Percentiles rank a stretch among this genome's conserved stretches.
These are phyloP conservation scores for Oceanodroma tethys DNA, from an alignment of 2,113 vertebrate genomes.

Conservation along the genomic window DNA sequence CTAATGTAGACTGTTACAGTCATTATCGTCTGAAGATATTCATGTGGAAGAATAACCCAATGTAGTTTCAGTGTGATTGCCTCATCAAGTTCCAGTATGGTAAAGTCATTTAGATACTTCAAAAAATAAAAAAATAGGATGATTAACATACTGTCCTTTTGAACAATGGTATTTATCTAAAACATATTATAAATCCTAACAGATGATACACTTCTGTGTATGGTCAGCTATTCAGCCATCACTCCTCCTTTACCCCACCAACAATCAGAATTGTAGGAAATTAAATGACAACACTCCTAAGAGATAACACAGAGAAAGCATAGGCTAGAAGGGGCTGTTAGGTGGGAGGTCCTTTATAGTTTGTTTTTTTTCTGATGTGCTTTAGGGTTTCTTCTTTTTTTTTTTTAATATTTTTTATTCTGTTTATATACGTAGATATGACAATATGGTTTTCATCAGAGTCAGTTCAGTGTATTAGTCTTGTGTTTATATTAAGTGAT, in stretches of 20 bases:
- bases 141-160: not conserved
- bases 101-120: not conserved
- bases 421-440: not conserved
- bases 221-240: not conserved
- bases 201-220: not conserved
- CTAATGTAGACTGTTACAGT: not conserved
- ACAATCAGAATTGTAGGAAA: not conserved
- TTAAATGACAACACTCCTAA: not conserved
- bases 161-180: not conserved
- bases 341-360: accelerated
- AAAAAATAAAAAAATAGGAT: not conserved
- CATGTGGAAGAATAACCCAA: not conserved
- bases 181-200: not conserved
- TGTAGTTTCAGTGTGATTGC: not conserved
- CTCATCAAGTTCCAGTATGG: not conserved
- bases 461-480: not conserved
- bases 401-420: not conserved
- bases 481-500: not conserved
- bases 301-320: not conserved
- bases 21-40: not conserved
- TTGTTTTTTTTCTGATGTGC: not conserved
- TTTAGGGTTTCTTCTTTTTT: not conserved
- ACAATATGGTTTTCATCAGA: not conserved
- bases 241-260: not conserved
- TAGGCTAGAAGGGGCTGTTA: not conserved